Conservation (phyloP, 2,113 vertebrate genomes). For the Pagrus major region DNA sequence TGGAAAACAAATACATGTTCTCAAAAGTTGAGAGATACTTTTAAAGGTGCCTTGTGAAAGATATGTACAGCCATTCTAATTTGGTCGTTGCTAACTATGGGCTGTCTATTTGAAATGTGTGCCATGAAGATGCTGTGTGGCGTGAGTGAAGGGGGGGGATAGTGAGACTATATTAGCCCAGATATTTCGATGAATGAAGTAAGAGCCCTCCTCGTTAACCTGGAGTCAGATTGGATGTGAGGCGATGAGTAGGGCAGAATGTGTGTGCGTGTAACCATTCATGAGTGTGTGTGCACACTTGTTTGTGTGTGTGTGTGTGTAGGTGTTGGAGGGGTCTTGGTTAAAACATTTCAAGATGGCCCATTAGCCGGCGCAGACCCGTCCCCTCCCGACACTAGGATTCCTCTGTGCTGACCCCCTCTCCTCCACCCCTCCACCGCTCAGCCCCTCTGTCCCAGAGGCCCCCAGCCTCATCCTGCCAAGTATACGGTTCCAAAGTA, state of each 20-base stretch:
- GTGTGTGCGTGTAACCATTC: conserved; percentile 43
- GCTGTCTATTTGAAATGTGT: conserved; percentile 9
- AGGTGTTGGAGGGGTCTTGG: conserved; percentile 72
- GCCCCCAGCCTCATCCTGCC: conserved; percentile 87
- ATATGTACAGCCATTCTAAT: neutral
- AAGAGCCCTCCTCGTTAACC: conserved; percentile 72
- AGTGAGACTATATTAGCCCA: conserved; percentile 34
- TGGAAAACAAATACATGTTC: neutral
- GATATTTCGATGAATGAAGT: conserved; percentile 70
- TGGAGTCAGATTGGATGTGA: conserved; percentile 75
- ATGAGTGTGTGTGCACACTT: conserved; percentile 30
- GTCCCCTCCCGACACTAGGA: conserved; percentile 77
- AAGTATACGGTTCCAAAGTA: conserved; percentile 94
- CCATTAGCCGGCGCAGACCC: conserved; percentile 77
- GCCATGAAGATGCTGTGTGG: neutral
- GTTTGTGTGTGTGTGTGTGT: conserved; percentile 39
- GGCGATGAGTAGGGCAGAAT: conserved; percentile 73
- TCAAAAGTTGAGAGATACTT: neutral
- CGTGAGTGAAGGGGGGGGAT: conserved; percentile 19
- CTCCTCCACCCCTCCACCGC: conserved; percentile 63
- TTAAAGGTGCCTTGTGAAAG: neutral
- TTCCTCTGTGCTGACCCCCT: conserved; percentile 78
- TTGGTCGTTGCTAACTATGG: neutral
- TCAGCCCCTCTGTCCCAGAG: conserved; percentile 82
- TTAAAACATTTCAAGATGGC: conserved; percentile 89